Conservation (phyloP, 1,140 invertebrate genomes). For the Drosophila melanogaster region DNA sequence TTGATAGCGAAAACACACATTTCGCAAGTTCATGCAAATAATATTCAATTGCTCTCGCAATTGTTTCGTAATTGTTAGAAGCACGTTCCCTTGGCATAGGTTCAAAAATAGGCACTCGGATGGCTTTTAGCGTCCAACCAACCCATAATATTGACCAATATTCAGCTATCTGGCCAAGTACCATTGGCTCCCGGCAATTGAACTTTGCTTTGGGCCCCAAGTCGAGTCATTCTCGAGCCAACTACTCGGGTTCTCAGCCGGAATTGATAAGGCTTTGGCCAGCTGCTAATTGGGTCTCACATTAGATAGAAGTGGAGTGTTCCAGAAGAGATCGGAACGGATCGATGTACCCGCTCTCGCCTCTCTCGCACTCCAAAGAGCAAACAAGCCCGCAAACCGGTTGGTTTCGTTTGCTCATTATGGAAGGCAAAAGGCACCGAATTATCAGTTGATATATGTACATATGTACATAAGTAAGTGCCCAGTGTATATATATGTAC, state of each 20-base stretch:
- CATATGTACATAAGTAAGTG: not conserved
- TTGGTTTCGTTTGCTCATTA: conserved; percentile 16
- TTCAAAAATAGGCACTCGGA: conserved; percentile 33
- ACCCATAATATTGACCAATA: conserved; percentile 1
- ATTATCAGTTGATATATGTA: conserved; percentile 44
- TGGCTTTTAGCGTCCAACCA: not conserved
- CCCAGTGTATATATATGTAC: conserved; percentile 12
- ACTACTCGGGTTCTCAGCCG: conserved; percentile 4
- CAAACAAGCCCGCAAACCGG: conserved; percentile 45
- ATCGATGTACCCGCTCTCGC: conserved; percentile 2
- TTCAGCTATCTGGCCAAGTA: not conserved
- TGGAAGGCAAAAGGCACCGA: conserved; percentile 33
- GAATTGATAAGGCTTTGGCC: conserved; percentile 24
- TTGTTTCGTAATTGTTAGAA: conserved; percentile 56
- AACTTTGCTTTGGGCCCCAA: conserved; percentile 48
- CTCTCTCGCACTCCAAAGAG: not conserved
- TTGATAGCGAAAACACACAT: conserved; percentile 16
- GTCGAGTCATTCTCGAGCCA: conserved; percentile 8
- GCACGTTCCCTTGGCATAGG: conserved; percentile 34
- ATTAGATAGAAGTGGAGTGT: conserved; percentile 18
- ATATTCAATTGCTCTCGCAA: conserved; percentile 29
- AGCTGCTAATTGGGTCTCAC: conserved; percentile 27
- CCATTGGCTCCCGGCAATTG: conserved; percentile 24
- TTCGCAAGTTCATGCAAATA: conserved; percentile 30
- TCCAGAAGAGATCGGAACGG: conserved; percentile 11